Conservation (phyloP, 2,113 vertebrate species). For the Clarias macrocephalus region DNA sequence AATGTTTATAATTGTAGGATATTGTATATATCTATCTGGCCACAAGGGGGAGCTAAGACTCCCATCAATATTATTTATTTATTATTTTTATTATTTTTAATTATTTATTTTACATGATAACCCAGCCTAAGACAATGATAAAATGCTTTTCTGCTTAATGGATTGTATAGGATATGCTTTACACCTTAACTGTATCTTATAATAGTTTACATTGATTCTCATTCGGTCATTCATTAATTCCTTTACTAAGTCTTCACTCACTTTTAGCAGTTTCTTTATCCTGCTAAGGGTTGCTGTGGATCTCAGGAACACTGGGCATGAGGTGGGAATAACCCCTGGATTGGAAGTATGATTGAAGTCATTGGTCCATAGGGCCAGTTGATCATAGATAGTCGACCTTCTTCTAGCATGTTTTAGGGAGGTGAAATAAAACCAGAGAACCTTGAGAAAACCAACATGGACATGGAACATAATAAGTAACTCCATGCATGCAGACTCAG, state of each 20-base stretch:
- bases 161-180: neutral
- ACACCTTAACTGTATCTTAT: neutral
- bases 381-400: neutral
- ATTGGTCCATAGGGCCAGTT: neutral
- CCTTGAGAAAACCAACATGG: neutral
- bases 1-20: neutral
- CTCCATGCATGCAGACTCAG: neutral
- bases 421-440: neutral
- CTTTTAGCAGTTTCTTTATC: neutral
- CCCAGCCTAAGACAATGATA: neutral
- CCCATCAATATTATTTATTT: neutral
- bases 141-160: neutral
- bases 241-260: neutral
- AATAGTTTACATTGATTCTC: neutral
- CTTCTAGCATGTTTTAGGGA: neutral
- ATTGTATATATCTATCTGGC: neutral
- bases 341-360: neutral
- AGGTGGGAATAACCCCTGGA: neutral
- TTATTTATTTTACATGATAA: neutral
- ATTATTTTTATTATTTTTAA: too few species aligned
- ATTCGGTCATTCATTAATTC: neutral
- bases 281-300: neutral
- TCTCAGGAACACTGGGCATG: neutral
- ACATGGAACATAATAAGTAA: neutral
- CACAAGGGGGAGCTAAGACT: constrained; percentile 40